Conservation (phyloP, 2,888 invertebrate species). For the Eulithis testata region DNA sequence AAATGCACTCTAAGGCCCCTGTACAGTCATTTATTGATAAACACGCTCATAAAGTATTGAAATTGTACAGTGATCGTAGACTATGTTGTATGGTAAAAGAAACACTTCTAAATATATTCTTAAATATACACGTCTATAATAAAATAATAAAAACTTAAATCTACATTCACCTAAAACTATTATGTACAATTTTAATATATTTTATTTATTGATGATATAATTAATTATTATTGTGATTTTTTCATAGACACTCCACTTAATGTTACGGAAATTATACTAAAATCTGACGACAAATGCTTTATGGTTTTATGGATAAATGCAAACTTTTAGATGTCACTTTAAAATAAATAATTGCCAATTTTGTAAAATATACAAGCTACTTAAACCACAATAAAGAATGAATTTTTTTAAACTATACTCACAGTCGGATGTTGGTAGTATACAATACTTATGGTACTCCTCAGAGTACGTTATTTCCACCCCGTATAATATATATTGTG, state of each 20-base stretch:
- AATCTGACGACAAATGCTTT: slow-evolving; percentile 25
- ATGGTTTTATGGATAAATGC: slow-evolving; percentile 21
- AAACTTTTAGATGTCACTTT: slow-evolving; percentile 2
- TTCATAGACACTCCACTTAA: slow-evolving; percentile 37
- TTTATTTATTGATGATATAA: slow-evolving; percentile 53
- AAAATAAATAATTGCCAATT: slow-evolving; percentile 8
- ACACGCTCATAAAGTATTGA: background rate
- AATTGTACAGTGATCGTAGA: slow-evolving; percentile 30
- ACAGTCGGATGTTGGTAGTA: background rate
- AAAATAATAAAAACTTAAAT: slow-evolving; percentile 66
- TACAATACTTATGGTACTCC: no score
- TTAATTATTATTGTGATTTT: slow-evolving; percentile 59
- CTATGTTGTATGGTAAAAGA: slow-evolving; percentile 68
- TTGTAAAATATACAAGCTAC: slow-evolving; percentile 1
- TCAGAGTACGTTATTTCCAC: no score
- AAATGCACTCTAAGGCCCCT: no score
- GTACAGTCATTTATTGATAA: background rate
- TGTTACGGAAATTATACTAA: slow-evolving; percentile 29
- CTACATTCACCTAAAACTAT: slow-evolving; percentile 58
- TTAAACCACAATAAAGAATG: background rate
- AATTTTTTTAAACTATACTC: background rate
- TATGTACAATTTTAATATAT: slow-evolving; percentile 71
- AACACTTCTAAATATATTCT: slow-evolving; percentile 74
- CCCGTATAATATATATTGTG: no score
- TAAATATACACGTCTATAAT: slow-evolving; percentile 72